Base-by-base conservation (phyloP, 2,113 vertebrate genomes). In the Cercocebus atys region DNA sequence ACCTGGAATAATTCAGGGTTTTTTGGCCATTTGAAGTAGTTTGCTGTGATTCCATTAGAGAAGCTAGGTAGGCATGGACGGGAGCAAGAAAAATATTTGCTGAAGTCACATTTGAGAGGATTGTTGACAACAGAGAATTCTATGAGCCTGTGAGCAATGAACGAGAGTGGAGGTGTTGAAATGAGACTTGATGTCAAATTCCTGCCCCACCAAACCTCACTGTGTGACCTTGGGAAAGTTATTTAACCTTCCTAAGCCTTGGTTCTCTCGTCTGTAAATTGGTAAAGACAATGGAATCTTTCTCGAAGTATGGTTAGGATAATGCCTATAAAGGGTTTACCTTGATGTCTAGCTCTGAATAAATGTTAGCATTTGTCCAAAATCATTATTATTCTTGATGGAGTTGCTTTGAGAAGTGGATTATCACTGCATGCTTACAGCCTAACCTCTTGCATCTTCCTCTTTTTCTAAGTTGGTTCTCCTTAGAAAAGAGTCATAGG, bases 381-480 rank as follows among this genome's bases (percentile, higher is more conserved):
- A 93, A 82, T 89, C 47, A 72, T 88, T 70, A 66, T 59, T 94
- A 30, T 73, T 96, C 38, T 89, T 14, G 47, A 57, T 93, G 32
- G 47, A 83, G 9, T 96, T 92, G 25, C 75, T 92, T 90, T 32
- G 89, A 61, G 32, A 97, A 95, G 66, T 95, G 8, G 25, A 88
- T 96, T 87, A 23, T 20, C 25, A 25, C 1, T 73, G 40, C 22
- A 55, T 81, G 22, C 35, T 93, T 94, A 57, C 45, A 75, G 70
- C 20, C 45, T 82, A 76, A 79, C 35, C 35, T 88, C 59, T 93
- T 81, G 9, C 40, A 79, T 75, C 10, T 91, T 95, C 55, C 35
- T 93, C 47, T 90, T 75, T 52, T 76, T 66, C 66, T 59, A 94
- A 89, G 57, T 89, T 94, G 50, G 25, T 91, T 97, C 17, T 97